Evolutionary conservation across 2,113 vertebrate species (phyloP).

Genomic region (Hippocampus mohnikei): DNA sequence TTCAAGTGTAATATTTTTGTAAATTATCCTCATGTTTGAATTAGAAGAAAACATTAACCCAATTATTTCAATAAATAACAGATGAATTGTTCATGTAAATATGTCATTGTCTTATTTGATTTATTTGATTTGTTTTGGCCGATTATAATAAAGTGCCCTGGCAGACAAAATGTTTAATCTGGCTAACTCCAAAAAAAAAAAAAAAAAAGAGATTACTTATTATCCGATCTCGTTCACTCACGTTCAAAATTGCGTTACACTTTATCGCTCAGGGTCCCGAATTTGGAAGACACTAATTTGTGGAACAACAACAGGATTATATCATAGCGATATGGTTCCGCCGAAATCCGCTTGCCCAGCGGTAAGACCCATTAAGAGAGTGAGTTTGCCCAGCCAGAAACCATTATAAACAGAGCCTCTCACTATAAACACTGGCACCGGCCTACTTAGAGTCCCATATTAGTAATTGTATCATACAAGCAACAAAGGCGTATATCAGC

Average conservation of each 20-base stretch:
- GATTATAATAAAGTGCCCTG: neutral
- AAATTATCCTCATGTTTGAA: too few species aligned
- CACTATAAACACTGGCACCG: constrained; percentile 17
- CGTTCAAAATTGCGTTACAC: neutral
- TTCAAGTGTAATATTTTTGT: too few species aligned
- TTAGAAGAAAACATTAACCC: too few species aligned
- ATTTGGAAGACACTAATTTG: constrained; percentile 8
- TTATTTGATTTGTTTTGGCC: neutral
- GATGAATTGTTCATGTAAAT: neutral
- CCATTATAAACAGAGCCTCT: constrained; percentile 21
- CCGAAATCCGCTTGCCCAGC: constrained; percentile 12
- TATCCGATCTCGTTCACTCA: neutral
- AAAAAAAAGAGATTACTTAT: neutral
- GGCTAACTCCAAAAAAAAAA: neutral
- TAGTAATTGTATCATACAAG: constrained; percentile 27
- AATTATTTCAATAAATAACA: neutral
- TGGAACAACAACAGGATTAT: constrained; percentile 9
- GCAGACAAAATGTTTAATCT: neutral
- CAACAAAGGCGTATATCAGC: constrained; percentile 37
- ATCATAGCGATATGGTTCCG: constrained; percentile 1
- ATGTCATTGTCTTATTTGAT: too few species aligned
- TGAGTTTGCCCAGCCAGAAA: constrained; percentile 9
- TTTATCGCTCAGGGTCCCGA: neutral
- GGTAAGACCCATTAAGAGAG: constrained; percentile 17
- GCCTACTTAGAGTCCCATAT: constrained; percentile 27